Conservation (phyloP, 2,888 invertebrate species). For the Pristionchus exspectatus region DNA sequence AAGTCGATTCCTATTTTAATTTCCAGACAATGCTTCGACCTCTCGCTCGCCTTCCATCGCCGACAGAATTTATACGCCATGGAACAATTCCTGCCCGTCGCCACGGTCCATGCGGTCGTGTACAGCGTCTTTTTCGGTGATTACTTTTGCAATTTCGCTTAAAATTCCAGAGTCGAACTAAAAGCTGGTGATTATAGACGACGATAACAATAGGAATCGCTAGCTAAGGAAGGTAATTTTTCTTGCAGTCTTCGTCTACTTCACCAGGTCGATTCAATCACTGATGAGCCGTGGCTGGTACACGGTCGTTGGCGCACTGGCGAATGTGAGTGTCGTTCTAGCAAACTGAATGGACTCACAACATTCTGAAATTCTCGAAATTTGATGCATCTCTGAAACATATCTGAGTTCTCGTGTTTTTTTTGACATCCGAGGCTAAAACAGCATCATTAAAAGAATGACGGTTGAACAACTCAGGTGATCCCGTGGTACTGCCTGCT, state of each 20-base stretch:
- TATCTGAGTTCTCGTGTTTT: too few species aligned
- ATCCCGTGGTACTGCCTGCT: background rate
- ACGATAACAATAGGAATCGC: too few species aligned
- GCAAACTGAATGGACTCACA: background rate
- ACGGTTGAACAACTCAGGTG: too few species aligned
- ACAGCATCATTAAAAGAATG: too few species aligned
- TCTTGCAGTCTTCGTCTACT: background rate
- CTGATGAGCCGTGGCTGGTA: conserved; percentile 5
- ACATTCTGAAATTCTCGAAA: background rate
- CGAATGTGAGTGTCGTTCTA: background rate
- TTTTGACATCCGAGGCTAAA: too few species aligned
- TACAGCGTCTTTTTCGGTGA: background rate
- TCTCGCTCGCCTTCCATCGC: background rate
- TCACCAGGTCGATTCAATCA: background rate
- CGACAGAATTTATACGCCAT: conserved; percentile 36
- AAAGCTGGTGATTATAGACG: too few species aligned
- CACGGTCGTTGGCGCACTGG: background rate
- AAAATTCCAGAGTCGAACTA: too few species aligned
- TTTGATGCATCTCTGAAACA: too few species aligned
- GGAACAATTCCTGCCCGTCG: conserved; percentile 30
- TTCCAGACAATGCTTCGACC: background rate
- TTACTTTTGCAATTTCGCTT: too few species aligned
- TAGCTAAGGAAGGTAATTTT: background rate
- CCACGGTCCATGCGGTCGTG: background rate
- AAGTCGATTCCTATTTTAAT: background rate